These are phyloP conservation scores for Yponomeuta plumbellus DNA, from an alignment of 2,888 invertebrate genomes.

Conservation along the genomic window DNA sequence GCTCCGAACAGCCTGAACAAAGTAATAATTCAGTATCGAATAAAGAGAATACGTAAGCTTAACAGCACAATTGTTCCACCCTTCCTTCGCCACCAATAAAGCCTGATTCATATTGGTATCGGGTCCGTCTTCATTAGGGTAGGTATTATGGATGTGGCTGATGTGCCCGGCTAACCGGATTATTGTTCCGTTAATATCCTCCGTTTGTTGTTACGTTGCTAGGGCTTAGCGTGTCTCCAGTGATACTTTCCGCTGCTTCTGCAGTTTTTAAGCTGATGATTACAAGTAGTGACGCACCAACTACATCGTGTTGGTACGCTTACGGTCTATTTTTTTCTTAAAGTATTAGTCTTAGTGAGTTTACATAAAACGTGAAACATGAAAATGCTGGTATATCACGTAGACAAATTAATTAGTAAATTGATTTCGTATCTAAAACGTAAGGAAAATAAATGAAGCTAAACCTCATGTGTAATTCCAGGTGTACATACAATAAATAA, in stretches of 20 bases:
- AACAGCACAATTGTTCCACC: not conserved
- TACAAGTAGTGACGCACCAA: too few species aligned
- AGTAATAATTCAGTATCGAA: not conserved
- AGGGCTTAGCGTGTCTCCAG: not conserved
- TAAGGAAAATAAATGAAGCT: too few species aligned
- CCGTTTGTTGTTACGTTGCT: not conserved
- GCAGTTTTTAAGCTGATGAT: not conserved
- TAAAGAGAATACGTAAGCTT: not conserved
- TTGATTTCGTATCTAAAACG: too few species aligned
- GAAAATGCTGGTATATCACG: too few species aligned
- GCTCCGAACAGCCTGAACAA: too few species aligned
- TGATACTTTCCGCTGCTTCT: not conserved
- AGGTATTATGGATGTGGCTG: not conserved
- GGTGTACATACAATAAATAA: too few species aligned
- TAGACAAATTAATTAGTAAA: too few species aligned
- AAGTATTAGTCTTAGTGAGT: too few species aligned
- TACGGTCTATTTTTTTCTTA: too few species aligned
- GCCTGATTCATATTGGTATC: not conserved
- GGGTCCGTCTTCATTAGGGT: slow-evolving; percentile 1
- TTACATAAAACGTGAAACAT: too few species aligned
- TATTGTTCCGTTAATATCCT: not conserved
- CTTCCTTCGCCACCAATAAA: not conserved
- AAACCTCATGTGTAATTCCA: too few species aligned
- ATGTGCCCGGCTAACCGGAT: not conserved
- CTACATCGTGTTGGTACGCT: too few species aligned